Base-by-base conservation (phyloP, 2,888 invertebrate genomes). In the Lymantria dispar region DNA sequence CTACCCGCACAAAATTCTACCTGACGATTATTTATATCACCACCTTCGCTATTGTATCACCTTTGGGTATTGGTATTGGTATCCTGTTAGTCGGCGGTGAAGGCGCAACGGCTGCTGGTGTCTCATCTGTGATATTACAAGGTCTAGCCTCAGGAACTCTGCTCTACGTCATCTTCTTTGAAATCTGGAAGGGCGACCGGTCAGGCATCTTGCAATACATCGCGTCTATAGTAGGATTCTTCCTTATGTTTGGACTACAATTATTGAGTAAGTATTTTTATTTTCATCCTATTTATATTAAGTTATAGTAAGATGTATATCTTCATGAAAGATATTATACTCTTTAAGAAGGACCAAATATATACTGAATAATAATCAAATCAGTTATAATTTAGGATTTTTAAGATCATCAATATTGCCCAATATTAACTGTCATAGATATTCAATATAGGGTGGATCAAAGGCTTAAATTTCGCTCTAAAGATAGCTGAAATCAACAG, bases 91-190 rank as follows among this genome's bases (percentile, higher is more conserved):
- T 94, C 22, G 93, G 93, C 42, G 92, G 92, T 0, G 83, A 91
- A 45, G 92, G 92, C 0, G 92, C 92, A 0, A 87, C 93, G 0
- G 93, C 93, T 0, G 89, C 93, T 0, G 94, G 93, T 14, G 87
- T 95, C 8, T 88, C 93, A 12, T 94, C 95, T 0, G 94, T 94
- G 40, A 89, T 95, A 10, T 83, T 94, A 11, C 96, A 98, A 90
- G 98, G 98, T 3, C 85, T 98, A 52, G 98, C 98, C 0, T 95
- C 96, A 43, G 99, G 98, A 11, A 98, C 98, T 0, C 93, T 99
- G 41, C 88, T 99, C 3, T 99, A 98, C 87, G 97, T 99, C 12
- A 98, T 98, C n/a, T 98, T 98, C 91, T 98, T 98, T 83, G 98
- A 99, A 87, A 96, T 98, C 48, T 93, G 98, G 70, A 91, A 87